Conservation (phyloP, 2,797 vertebrate species). For the Oreortyx pictus region DNA sequence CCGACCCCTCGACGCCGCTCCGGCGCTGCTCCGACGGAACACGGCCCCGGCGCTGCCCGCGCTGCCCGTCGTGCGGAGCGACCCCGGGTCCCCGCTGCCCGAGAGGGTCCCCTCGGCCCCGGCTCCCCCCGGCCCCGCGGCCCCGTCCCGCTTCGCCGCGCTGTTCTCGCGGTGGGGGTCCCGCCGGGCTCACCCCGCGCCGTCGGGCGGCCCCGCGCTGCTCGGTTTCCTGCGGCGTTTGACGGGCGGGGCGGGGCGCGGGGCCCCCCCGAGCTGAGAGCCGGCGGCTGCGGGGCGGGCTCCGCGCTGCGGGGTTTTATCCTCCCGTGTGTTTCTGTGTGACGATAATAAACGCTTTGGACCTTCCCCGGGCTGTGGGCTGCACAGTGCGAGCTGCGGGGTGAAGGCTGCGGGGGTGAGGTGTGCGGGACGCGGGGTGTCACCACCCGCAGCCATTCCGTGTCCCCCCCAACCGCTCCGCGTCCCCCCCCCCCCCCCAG, state of each 20-base stretch:
- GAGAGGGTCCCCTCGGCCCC: too few relatives aligned
- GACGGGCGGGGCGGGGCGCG: not conserved
- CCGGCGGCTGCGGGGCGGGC: not conserved
- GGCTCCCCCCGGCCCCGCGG: fast-evolving
- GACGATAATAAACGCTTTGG: not conserved
- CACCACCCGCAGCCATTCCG: too few relatives aligned
- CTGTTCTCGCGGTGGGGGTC: not conserved
- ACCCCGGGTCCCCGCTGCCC: not conserved
- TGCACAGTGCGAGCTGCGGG: too few relatives aligned
- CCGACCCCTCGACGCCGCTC: too few relatives aligned
- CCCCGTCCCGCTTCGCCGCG: not conserved
- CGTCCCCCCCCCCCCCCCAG: not conserved
- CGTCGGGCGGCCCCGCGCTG: not conserved
- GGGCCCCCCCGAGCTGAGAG: not conserved
- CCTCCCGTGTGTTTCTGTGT: not conserved
- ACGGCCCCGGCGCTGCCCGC: not conserved
- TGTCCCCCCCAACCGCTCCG: too few relatives aligned
- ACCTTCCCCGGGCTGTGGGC: too few relatives aligned
- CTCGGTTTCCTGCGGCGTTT: not conserved
- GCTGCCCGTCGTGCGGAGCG: not conserved
- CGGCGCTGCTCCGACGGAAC: not conserved
- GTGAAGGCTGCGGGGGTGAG: too few relatives aligned
- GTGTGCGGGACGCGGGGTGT: too few relatives aligned
- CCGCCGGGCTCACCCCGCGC: not conserved
- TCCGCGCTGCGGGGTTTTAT: not conserved